These are phyloP conservation scores for Taenaris catops DNA, from an alignment of 2,888 invertebrate species.

Conservation along the genomic window DNA sequence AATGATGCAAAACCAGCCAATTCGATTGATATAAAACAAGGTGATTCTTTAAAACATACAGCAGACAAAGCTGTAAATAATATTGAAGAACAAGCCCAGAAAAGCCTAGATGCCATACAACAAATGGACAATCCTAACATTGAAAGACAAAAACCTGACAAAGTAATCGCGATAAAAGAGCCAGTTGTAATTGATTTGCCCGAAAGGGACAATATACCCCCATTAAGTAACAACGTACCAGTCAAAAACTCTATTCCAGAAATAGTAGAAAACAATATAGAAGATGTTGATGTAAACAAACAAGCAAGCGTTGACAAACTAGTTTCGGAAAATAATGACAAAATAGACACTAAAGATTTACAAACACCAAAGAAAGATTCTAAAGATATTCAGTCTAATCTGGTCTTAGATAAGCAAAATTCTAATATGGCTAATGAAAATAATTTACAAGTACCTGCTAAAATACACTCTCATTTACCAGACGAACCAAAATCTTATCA, in stretches of 20 bases:
- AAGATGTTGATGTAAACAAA: constrained; percentile 7
- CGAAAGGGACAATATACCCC: constrained; percentile 13
- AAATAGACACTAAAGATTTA: constrained; percentile 5
- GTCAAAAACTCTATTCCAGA: constrained; percentile 9
- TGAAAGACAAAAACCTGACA: constrained; percentile 6
- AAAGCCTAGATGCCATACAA: constrained; percentile 65
- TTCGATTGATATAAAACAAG: no score
- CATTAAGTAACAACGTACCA: constrained; percentile 3
- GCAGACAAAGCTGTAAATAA: constrained; percentile 64
- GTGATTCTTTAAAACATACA: constrained; percentile 44
- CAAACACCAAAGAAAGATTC: constrained; percentile 3
- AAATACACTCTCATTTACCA: constrained; percentile 45
- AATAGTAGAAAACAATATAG: constrained; percentile 2
- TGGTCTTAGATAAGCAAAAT: constrained; percentile 10
- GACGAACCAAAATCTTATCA: constrained; percentile 65
- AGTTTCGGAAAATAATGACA: constrained; percentile 4
- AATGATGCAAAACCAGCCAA: constrained; percentile 36
- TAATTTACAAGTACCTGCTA: constrained; percentile 11
- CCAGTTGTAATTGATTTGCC: constrained; percentile 15
- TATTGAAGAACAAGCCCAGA: constrained; percentile 66
- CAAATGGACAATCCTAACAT: constrained; percentile 45
- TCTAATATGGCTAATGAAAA: constrained; percentile 11
- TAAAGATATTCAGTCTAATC: constrained; percentile 10
- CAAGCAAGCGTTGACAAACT: constrained; percentile 9
- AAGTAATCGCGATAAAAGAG: constrained; percentile 11